Conservation (phyloP, 2,888 invertebrate genomes). For the Himalopsyche anomala region DNA sequence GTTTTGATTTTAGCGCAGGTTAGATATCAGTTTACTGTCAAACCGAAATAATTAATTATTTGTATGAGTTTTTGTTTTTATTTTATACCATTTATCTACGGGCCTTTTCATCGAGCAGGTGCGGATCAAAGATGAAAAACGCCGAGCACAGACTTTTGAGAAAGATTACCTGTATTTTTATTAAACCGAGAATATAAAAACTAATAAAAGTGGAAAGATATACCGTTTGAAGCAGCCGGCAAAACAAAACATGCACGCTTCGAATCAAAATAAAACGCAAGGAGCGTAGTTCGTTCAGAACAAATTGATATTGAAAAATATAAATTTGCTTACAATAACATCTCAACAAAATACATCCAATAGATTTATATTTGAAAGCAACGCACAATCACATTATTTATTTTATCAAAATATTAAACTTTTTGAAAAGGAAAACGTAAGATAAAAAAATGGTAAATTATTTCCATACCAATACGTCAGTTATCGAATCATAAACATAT, state of each 20-base stretch:
- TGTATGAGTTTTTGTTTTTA: not conserved
- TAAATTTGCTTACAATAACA: not conserved
- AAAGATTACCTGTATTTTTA: conserved; percentile 19
- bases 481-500: too few relatives aligned
- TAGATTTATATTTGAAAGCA: too few relatives aligned
- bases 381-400: too few relatives aligned
- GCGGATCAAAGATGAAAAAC: not conserved
- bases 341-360: not conserved
- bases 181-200: conserved; percentile 8
- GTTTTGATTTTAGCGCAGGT: too few relatives aligned
- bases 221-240: conserved; percentile 10
- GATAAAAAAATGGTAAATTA: too few relatives aligned
- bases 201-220: conserved; percentile 13
- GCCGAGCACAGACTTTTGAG: not conserved
- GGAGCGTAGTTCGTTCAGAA: not conserved
- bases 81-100: not conserved
- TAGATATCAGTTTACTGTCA: too few relatives aligned
- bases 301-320: conserved; percentile 6
- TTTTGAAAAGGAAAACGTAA: too few relatives aligned
- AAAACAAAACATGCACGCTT: conserved; percentile 7
- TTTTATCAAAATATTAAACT: too few relatives aligned
- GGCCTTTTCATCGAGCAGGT: not conserved
- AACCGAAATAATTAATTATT: too few relatives aligned
- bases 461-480: too few relatives aligned
- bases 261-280: conserved; percentile 3